Percentiles rank a stretch among this genome's conserved stretches.
Conservation (phyloP, 2,113 vertebrate genomes). For the Syngnathus scovelli region DNA sequence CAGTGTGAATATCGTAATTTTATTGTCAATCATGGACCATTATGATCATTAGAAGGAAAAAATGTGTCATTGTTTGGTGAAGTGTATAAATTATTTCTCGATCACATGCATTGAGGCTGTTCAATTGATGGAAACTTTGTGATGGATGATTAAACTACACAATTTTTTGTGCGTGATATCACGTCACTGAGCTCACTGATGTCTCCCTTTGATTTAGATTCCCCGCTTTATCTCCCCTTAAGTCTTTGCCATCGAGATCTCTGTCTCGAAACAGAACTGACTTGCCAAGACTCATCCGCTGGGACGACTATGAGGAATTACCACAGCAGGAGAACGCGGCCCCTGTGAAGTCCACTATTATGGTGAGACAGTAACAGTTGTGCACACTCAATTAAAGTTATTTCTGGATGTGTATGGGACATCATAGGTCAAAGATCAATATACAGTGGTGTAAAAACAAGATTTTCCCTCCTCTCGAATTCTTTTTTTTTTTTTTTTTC, state of each 20-base stretch:
- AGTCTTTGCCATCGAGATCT: constrained; percentile 53
- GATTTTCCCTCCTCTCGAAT: too few species aligned
- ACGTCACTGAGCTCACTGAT: not conserved
- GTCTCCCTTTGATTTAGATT: constrained; percentile 41
- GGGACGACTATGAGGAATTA: constrained; percentile 66
- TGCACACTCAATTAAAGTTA: not conserved
- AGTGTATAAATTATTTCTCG: not conserved
- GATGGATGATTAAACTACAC: not conserved
- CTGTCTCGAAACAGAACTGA: constrained; percentile 42
- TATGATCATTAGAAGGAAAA: not conserved
- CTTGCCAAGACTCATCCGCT: constrained; percentile 65
- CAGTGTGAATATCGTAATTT: too few species aligned
- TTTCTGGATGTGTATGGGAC: not conserved
- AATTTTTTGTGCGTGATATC: not conserved
- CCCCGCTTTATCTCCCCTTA: constrained; percentile 53
- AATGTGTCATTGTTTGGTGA: not conserved
- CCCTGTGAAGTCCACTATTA: constrained; percentile 39
- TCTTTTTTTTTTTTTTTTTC: too few species aligned
- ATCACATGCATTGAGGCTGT: too few species aligned
- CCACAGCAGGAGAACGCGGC: constrained; percentile 52
- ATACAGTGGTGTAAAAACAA: too few species aligned
- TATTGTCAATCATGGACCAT: not conserved
- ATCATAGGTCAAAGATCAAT: too few species aligned
- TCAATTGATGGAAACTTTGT: not conserved
- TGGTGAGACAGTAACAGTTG: constrained; percentile 42